phyloP scores from a whole-genome alignment of 2,113 vertebrate species.

The Hemichromis elongatus region DNA sequence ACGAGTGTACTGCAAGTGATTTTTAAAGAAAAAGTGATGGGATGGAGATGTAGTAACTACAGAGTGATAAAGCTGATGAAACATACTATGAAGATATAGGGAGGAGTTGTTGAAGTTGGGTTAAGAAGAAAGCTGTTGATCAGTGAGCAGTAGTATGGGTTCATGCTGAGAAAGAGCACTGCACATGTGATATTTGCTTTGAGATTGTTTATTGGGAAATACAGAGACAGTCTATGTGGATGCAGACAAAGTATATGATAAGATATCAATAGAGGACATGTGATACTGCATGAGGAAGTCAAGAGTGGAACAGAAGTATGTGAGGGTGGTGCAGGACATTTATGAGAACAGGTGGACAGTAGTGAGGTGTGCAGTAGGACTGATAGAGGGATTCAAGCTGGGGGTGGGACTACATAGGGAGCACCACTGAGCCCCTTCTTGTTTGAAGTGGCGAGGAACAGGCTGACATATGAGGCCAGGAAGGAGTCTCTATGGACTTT shows the following conservation, averaged over 20 bases:
- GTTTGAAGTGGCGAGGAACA: neutral
- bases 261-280: neutral
- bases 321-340: neutral
- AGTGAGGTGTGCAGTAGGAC: neutral
- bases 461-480: neutral
- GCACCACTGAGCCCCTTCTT: neutral
- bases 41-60: neutral
- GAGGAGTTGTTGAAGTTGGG: neutral
- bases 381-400: neutral
- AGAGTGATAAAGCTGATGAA: neutral
- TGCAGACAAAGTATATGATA: neutral
- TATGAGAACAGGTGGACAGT: neutral
- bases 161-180: neutral
- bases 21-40: neutral
- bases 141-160: neutral
- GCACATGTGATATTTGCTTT: neutral
- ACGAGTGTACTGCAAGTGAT: neutral
- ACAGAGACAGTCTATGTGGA: neutral
- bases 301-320: neutral
- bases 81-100: neutral
- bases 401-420: neutral
- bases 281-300: neutral
- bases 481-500: neutral
- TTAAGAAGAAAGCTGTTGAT: neutral
- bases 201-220: neutral